Evolutionary conservation across 2,888 invertebrate species (phyloP).

Genomic region (Drosophila lacicola): DNA sequence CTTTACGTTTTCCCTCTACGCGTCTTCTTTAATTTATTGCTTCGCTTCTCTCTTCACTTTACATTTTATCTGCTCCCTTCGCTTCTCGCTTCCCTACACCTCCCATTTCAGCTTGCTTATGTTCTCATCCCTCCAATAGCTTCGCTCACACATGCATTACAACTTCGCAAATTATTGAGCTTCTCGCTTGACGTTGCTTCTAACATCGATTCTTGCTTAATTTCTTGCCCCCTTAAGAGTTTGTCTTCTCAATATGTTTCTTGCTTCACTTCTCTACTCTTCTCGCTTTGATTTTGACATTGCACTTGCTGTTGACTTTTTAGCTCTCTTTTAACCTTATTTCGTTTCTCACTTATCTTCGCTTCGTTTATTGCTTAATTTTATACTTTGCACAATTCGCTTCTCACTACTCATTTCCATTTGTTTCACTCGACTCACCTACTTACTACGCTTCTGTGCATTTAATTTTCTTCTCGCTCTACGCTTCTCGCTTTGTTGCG

Average conservation of each 20-base stretch:
- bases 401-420: not conserved
- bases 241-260: too few relatives aligned
- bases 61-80: not conserved
- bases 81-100: not conserved
- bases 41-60: not conserved
- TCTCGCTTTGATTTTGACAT: too few relatives aligned
- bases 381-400: not conserved
- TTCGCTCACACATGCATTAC: too few relatives aligned
- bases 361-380: not conserved
- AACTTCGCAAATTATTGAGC: too few relatives aligned
- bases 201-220: not conserved
- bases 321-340: too few relatives aligned
- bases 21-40: not conserved
- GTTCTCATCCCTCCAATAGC: too few relatives aligned
- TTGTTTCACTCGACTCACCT: not conserved
- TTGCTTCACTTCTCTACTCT: too few relatives aligned
- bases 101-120: not conserved
- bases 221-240: not conserved
- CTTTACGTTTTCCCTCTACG: not conserved
- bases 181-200: not conserved
- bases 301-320: not conserved
- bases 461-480: not conserved
- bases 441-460: not conserved
- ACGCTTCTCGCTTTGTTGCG: constrained; percentile 1
- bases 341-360: not conserved